phyloP scores from a whole-genome alignment of 2,113 vertebrate genomes.

The Raja brachyura region DNA sequence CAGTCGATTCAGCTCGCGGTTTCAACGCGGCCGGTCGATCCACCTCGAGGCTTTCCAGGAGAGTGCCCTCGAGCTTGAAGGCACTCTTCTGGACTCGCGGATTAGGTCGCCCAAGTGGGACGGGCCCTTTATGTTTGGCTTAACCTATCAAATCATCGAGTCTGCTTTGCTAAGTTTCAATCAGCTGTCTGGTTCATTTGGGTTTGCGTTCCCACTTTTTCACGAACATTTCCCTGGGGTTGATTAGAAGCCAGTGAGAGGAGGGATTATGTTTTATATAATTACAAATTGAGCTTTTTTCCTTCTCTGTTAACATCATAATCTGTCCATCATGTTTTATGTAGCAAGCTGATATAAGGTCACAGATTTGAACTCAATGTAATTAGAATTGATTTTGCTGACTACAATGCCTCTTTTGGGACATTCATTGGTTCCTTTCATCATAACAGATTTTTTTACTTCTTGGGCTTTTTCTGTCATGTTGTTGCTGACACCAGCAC shows the following conservation, averaged over 20 bases:
- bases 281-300: not conserved
- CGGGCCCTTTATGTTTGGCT: too few species aligned
- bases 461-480: not conserved
- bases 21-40: too few species aligned
- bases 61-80: too few species aligned
- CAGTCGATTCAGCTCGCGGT: too few species aligned
- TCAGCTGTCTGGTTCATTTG: not conserved
- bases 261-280: not conserved
- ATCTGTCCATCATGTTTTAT: not conserved
- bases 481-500: not conserved
- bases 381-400: not conserved
- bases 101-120: too few species aligned
- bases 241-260: not conserved
- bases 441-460: not conserved
- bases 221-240: not conserved
- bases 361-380: not conserved
- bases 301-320: slow-evolving; percentile 5
- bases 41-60: too few species aligned
- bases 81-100: too few species aligned
- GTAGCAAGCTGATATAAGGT: not conserved
- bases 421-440: not conserved
- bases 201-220: not conserved
- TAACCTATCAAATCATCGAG: not conserved
- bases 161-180: not conserved
- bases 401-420: not conserved